A percentile compares a stretch with the other conserved stretches of the same genome.
Conservation (phyloP, 2,888 invertebrate genomes). For the Ophion obscuratus region DNA sequence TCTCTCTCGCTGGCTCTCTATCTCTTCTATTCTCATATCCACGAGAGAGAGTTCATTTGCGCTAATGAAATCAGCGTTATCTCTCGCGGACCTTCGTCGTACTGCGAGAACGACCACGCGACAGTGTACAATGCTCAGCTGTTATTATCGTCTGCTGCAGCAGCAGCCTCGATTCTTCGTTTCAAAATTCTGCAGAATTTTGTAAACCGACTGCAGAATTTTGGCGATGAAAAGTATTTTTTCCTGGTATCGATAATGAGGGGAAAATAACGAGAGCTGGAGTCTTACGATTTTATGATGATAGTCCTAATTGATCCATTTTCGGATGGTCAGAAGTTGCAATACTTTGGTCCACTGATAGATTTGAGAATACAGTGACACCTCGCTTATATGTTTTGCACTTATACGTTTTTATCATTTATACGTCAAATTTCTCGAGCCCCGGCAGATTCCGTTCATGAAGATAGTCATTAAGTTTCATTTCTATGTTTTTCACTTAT, state of each 20-base stretch:
- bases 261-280: not conserved
- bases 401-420: too few relatives aligned
- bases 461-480: too few relatives aligned
- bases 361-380: too few relatives aligned
- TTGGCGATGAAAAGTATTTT: not conserved
- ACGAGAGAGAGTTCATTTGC: conserved; percentile 80
- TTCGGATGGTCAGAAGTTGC: not conserved
- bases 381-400: too few relatives aligned
- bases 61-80: conserved; percentile 83
- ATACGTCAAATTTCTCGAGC: too few relatives aligned
- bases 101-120: conserved; percentile 67
- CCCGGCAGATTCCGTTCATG: too few relatives aligned
- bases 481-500: too few relatives aligned
- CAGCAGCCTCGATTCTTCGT: not conserved
- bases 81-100: conserved; percentile 73
- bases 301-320: not conserved
- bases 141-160: conserved; percentile 30
- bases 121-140: conserved; percentile 43
- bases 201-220: too few relatives aligned
- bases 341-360: too few relatives aligned
- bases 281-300: too few relatives aligned
- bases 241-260: not conserved
- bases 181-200: not conserved
- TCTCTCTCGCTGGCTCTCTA: conserved; percentile 26
- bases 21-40: conserved; percentile 74